Conservation (phyloP, 2,888 invertebrate species). For the Sabellastarte sp. region DNA sequence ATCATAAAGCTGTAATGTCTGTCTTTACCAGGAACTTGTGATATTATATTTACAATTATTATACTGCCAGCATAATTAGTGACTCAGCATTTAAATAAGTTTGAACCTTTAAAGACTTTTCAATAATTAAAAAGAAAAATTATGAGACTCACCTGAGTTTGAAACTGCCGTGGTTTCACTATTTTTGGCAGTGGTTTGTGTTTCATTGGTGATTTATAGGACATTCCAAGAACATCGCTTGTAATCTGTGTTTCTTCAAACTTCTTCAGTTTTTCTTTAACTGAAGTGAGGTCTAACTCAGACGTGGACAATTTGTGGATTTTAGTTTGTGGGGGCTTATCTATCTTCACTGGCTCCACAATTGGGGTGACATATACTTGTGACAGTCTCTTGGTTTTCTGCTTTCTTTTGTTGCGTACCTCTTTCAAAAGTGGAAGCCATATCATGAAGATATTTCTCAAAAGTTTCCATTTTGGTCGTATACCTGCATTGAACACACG, state of each 20-base stretch:
- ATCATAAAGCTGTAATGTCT: no score
- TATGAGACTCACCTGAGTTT: slow-evolving; percentile 13
- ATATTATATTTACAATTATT: no score
- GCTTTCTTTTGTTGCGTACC: neutral
- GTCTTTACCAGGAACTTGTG: no score
- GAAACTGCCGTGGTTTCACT: slow-evolving; percentile 8
- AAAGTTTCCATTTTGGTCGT: slow-evolving; percentile 9
- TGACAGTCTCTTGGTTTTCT: neutral
- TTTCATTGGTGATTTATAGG: slow-evolving; percentile 3
- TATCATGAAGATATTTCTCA: slow-evolving; percentile 13
- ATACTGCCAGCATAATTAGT: no score
- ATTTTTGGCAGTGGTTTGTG: slow-evolving; percentile 6
- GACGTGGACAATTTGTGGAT: no score
- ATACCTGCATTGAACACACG: slow-evolving; percentile 57
- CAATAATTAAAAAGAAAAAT: no score
- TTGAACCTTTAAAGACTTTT: no score
- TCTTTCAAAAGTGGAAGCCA: slow-evolving; percentile 15
- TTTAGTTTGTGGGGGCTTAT: neutral
- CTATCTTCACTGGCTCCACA: neutral
- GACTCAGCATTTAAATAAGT: no score
- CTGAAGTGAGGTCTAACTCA: no score
- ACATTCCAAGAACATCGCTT: slow-evolving; percentile 8
- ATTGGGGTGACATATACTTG: neutral
- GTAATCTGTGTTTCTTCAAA: neutral
- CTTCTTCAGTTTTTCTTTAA: neutral